Percentiles rank a stretch among this genome's conserved stretches.
These are phyloP conservation scores for Onychomys arenicola DNA, from an alignment of 2,797 vertebrate species.

Conservation along the genomic window DNA sequence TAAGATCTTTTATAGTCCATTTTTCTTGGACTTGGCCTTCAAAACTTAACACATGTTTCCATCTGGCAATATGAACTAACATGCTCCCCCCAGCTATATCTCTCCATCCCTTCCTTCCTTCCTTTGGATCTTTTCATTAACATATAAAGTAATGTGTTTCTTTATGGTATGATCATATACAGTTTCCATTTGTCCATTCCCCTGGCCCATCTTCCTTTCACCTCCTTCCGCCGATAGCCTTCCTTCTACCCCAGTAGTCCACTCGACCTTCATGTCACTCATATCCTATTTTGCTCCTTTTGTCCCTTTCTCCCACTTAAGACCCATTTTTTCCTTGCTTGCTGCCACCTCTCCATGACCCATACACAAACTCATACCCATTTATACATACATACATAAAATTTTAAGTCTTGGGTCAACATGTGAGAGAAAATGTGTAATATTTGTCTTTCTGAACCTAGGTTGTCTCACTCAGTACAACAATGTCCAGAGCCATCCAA, in stretches of 20 bases:
- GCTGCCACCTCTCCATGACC: neutral
- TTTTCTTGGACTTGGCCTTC: neutral
- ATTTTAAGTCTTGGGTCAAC: neutral
- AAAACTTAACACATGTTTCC: neutral
- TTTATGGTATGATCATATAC: too few species aligned
- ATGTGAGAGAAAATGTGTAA: neutral
- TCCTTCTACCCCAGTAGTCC: neutral
- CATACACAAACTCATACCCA: neutral
- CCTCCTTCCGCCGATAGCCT: too few species aligned
- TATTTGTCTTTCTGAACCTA: neutral
- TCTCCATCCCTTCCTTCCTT: neutral
- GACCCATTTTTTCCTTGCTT: neutral
- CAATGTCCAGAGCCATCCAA: neutral
- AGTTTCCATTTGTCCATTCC: neutral
- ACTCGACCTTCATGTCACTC: neutral
- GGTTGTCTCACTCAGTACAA: neutral
- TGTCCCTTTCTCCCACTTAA: neutral
- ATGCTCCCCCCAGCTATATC: too few species aligned
- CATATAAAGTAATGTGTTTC: neutral
- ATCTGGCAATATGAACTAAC: neutral
- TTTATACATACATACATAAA: neutral
- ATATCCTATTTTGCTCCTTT: neutral
- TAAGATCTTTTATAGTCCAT: neutral
- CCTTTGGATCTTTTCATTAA: neutral
- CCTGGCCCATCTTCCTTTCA: neutral